A percentile compares a stretch with the other conserved stretches of the same genome.
phyloP scores from a whole-genome alignment of 2,888 invertebrate genomes.

The Diaperis boleti region DNA sequence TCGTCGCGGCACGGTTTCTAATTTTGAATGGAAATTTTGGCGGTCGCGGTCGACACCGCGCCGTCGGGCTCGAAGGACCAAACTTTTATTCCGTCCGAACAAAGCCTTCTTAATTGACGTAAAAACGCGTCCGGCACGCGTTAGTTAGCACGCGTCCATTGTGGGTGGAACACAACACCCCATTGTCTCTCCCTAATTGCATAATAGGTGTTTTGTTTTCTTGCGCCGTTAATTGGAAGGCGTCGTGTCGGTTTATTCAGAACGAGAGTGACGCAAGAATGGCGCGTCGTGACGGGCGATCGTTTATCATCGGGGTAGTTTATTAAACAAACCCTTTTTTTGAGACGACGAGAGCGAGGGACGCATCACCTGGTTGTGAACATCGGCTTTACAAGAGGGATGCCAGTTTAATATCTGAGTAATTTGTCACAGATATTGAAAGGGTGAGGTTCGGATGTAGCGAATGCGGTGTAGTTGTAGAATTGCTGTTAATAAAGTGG shows the following conservation, averaged over 20 bases:
- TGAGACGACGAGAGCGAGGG: slow-evolving; percentile 11
- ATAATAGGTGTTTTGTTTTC: slow-evolving; percentile 57
- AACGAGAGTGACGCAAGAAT: slow-evolving; percentile 12
- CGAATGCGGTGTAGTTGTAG: slow-evolving; percentile 10
- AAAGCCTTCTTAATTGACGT: slow-evolving; percentile 45
- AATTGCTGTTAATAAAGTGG: slow-evolving; percentile 15
- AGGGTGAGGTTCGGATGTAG: slow-evolving; percentile 18
- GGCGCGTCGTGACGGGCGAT: slow-evolving; percentile 36
- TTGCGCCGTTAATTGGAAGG: slow-evolving; percentile 51
- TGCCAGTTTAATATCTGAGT: slow-evolving; percentile 53
- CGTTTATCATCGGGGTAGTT: slow-evolving; percentile 43
- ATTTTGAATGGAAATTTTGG: background rate
- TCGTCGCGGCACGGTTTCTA: background rate
- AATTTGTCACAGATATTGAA: slow-evolving; percentile 52
- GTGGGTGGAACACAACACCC: slow-evolving; percentile 54
- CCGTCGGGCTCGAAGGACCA: no score
- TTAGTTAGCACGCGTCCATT: slow-evolving; percentile 53
- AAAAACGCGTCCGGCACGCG: slow-evolving; percentile 45
- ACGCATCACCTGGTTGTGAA: slow-evolving; percentile 42
- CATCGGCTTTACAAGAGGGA: slow-evolving; percentile 51
- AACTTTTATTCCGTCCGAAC: slow-evolving; percentile 8
- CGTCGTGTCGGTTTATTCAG: slow-evolving; percentile 44
- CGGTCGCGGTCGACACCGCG: no score
- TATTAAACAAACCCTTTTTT: slow-evolving; percentile 44
- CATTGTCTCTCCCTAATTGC: slow-evolving; percentile 50